These are phyloP conservation scores for Oncorhynchus clarkii DNA, from an alignment of 2,113 vertebrate genomes.

Conservation along the genomic window DNA sequence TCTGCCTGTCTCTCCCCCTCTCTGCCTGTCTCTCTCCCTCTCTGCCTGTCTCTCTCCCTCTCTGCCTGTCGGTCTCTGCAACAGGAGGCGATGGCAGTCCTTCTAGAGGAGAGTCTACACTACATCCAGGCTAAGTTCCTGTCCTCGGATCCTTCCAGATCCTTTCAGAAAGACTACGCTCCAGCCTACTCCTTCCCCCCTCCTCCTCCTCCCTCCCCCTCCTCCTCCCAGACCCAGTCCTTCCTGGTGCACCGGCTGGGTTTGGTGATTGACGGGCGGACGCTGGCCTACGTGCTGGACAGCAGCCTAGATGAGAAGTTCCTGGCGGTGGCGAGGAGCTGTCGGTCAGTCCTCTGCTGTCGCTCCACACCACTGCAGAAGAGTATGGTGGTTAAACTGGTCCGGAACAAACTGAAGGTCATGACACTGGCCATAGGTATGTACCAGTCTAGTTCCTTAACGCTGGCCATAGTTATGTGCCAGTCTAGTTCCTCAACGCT, in stretches of 20 bases:
- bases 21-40: background rate
- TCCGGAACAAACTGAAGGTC: slow-evolving; percentile 93
- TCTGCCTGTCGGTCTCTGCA: slow-evolving; percentile 39
- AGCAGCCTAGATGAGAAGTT: slow-evolving; percentile 88
- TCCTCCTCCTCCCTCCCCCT: slow-evolving; percentile 34
- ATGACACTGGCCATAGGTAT: slow-evolving; percentile 96
- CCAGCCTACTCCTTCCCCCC: slow-evolving; percentile 50
- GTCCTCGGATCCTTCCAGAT: slow-evolving; percentile 59
- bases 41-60: background rate
- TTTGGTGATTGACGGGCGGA: slow-evolving; percentile 92
- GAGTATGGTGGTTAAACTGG: slow-evolving; percentile 96
- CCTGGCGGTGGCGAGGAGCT: slow-evolving; percentile 84
- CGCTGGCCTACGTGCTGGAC: slow-evolving; percentile 90
- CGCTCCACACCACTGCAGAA: slow-evolving; percentile 95
- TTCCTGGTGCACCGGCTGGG: slow-evolving; percentile 76
- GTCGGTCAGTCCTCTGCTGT: slow-evolving; percentile 91
- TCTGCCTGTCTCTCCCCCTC: no score
- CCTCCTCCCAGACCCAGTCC: slow-evolving; percentile 47
- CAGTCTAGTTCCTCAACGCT: no score
- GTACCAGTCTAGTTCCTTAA: background rate
- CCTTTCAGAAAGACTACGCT: slow-evolving; percentile 61
- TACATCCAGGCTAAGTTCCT: slow-evolving; percentile 84
- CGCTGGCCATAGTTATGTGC: background rate
- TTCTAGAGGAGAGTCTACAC: slow-evolving; percentile 88
- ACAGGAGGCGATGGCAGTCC: slow-evolving; percentile 86